These are phyloP conservation scores for Catostomus latipinnis DNA, from an alignment of 2,797 vertebrate species.

Conservation along the genomic window DNA sequence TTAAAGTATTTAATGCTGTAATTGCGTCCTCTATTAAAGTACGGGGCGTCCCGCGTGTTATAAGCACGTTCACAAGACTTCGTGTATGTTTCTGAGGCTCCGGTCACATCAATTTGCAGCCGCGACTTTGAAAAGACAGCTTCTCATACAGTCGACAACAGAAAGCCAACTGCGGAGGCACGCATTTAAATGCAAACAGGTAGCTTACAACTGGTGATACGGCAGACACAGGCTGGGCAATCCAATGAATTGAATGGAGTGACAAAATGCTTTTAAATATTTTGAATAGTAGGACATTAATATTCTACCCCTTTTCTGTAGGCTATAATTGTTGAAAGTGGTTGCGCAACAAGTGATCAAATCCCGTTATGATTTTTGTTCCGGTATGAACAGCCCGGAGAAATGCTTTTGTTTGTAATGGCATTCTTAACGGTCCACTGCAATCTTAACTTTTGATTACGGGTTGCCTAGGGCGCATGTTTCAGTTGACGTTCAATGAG, in stretches of 20 bases:
- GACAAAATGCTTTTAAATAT: constrained; percentile 15
- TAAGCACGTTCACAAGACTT: constrained; percentile 48
- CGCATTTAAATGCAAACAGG: constrained; percentile 64
- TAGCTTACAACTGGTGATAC: constrained; percentile 40
- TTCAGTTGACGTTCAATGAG: constrained; percentile 36
- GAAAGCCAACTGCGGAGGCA: constrained; percentile 65
- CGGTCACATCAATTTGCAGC: constrained; percentile 60
- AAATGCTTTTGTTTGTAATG: constrained; percentile 51
- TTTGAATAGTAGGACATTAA: constrained; percentile 3
- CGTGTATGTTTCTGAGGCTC: constrained; percentile 54
- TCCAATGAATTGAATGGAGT: constrained; percentile 1
- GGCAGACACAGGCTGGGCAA: background rate
- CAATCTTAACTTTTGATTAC: constrained; percentile 50
- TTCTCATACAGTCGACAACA: constrained; percentile 67
- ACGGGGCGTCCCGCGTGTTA: constrained; percentile 83
- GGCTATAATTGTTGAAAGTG: constrained; percentile 3
- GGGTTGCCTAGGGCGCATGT: constrained; percentile 38
- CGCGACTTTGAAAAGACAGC: constrained; percentile 70
- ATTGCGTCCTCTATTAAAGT: constrained; percentile 70
- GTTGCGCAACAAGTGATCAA: constrained; percentile 60
- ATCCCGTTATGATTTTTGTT: constrained; percentile 51
- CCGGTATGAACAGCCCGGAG: constrained; percentile 43
- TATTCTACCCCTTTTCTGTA: constrained; percentile 12
- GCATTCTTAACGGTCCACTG: constrained; percentile 28
- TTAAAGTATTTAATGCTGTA: constrained; percentile 65